Conservation (phyloP, 2,113 vertebrate genomes). For the Gobio gobio region DNA sequence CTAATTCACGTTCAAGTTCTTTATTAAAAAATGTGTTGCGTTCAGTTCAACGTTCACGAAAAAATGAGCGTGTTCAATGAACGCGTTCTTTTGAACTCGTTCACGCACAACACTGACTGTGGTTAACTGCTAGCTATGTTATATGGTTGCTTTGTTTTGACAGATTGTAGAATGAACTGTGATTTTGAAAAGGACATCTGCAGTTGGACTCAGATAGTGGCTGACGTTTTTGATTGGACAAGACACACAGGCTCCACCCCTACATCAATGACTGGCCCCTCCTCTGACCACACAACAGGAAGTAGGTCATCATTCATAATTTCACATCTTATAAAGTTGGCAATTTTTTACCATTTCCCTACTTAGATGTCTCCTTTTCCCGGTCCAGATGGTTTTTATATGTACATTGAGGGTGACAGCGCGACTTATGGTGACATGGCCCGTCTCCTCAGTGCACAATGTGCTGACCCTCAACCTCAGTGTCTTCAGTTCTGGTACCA, state of each 20-base stretch:
- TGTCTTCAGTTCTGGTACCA: slow-evolving; percentile 88
- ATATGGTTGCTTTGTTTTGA: slow-evolving; percentile 21
- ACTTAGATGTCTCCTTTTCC: neutral
- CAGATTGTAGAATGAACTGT: slow-evolving; percentile 72
- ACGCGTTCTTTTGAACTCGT: too few relatives aligned
- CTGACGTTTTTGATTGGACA: slow-evolving; percentile 76
- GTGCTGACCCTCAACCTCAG: slow-evolving; percentile 68
- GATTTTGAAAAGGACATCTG: slow-evolving; percentile 77
- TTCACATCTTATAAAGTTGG: neutral
- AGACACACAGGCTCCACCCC: slow-evolving; percentile 62
- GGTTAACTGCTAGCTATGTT: neutral
- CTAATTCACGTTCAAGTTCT: too few relatives aligned
- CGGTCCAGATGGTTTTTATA: slow-evolving; percentile 74
- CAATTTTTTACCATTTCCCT: neutral
- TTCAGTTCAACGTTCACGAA: too few relatives aligned
- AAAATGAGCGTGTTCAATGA: too few relatives aligned
- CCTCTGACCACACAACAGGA: slow-evolving; percentile 65
- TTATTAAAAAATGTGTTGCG: too few relatives aligned
- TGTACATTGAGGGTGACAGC: slow-evolving; percentile 76
- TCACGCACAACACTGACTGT: too few relatives aligned
- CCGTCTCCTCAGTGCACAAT: slow-evolving; percentile 73
- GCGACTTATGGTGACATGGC: slow-evolving; percentile 65
- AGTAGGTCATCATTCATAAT: slow-evolving; percentile 25
- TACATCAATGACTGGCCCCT: slow-evolving; percentile 62
- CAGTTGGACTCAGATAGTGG: slow-evolving; percentile 73